Conservation (phyloP, 2,888 invertebrate genomes). For the Mantis religiosa region DNA sequence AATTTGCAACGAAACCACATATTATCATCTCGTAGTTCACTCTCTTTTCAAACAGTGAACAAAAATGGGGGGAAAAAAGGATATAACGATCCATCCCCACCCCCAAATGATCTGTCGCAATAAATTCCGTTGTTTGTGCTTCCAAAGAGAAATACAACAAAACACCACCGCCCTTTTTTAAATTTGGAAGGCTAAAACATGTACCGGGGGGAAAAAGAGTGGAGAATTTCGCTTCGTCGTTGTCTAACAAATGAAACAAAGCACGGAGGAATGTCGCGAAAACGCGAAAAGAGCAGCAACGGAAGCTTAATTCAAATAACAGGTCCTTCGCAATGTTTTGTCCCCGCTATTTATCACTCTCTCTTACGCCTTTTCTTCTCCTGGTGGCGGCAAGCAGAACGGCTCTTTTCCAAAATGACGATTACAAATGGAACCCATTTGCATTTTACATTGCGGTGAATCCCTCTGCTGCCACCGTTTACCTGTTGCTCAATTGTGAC, state of each 20-base stretch:
- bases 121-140: neutral
- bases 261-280: neutral
- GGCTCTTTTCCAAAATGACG: neutral
- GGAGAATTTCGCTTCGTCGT: neutral
- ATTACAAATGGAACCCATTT: neutral
- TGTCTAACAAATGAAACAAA: neutral
- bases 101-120: neutral
- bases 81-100: neutral
- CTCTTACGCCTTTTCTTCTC: neutral
- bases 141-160: neutral
- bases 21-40: neutral
- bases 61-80: neutral
- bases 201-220: neutral
- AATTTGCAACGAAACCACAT: neutral
- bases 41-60: neutral
- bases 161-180: neutral
- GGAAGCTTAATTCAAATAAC: neutral
- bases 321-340: neutral
- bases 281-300: neutral
- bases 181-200: neutral
- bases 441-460: neutral
- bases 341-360: neutral
- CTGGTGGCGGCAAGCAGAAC: neutral
- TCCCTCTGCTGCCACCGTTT: neutral
- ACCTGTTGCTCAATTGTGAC: neutral